phyloP scores from a whole-genome alignment of 2,797 vertebrate species.

The Sylvilagus floridanus region DNA sequence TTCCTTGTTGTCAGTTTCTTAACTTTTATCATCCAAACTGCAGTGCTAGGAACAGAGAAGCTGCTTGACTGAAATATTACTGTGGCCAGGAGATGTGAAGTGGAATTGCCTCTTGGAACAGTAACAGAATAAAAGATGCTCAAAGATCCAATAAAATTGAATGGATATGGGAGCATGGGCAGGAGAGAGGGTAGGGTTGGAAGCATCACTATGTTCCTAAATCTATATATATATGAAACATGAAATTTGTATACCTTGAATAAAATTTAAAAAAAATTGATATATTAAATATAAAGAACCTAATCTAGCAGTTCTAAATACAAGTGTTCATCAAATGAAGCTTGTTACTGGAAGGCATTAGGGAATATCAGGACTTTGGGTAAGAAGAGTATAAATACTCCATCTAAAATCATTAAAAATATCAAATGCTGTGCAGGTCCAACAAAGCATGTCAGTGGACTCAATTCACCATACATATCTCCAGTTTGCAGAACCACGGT shows the following conservation, averaged over 20 bases:
- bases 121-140: neutral
- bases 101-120: neutral
- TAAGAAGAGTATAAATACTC: constrained; percentile 3
- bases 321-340: neutral
- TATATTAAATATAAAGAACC: neutral
- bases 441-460: neutral
- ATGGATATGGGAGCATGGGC: neutral
- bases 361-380: neutral
- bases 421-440: neutral
- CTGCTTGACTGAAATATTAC: constrained; percentile 9
- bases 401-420: constrained; percentile 10
- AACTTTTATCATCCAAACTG: neutral
- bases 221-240: no score
- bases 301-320: neutral
- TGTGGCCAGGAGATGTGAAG: neutral
- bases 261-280: no score
- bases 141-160: neutral
- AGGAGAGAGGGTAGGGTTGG: no score
- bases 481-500: neutral
- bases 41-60: neutral
- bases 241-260: no score
- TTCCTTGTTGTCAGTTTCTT: neutral
- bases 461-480: neutral
- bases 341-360: neutral
- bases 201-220: no score